Evolutionary conservation across 2,797 vertebrate genomes (phyloP).

Genomic region (Tragelaphus oryx): DNA sequence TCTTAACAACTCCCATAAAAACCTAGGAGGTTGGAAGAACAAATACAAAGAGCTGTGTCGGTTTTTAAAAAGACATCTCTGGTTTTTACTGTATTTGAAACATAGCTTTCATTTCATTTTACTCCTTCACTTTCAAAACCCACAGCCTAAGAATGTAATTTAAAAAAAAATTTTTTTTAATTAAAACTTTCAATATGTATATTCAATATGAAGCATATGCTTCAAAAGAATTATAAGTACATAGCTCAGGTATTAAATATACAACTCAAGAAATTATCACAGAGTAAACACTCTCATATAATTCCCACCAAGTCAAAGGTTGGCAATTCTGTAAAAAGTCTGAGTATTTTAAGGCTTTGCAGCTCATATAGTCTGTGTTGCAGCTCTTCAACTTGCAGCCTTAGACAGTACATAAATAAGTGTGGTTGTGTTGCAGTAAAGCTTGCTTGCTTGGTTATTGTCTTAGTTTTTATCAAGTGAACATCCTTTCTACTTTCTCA

Average conservation of each 20-base stretch:
- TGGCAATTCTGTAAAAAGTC: background rate
- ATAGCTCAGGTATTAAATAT: background rate
- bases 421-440: background rate
- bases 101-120: background rate
- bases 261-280: background rate
- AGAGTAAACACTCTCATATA: background rate
- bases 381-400: background rate
- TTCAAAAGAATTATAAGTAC: background rate
- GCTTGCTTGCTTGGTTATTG: background rate
- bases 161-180: background rate
- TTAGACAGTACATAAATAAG: background rate
- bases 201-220: background rate
- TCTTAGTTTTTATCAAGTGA: background rate
- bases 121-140: constrained; percentile 1
- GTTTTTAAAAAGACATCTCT: background rate
- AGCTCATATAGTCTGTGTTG: background rate
- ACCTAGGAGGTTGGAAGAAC: background rate
- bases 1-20: background rate
- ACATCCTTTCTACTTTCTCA: background rate
- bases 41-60: background rate
- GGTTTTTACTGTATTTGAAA: background rate
- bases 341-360: background rate
- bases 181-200: background rate
- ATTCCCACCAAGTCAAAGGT: background rate
- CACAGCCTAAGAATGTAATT: background rate